A percentile compares a stretch with the other conserved stretches of the same genome.
phyloP scores from a whole-genome alignment of 2,113 vertebrate species.

The Albula goreensis region DNA sequence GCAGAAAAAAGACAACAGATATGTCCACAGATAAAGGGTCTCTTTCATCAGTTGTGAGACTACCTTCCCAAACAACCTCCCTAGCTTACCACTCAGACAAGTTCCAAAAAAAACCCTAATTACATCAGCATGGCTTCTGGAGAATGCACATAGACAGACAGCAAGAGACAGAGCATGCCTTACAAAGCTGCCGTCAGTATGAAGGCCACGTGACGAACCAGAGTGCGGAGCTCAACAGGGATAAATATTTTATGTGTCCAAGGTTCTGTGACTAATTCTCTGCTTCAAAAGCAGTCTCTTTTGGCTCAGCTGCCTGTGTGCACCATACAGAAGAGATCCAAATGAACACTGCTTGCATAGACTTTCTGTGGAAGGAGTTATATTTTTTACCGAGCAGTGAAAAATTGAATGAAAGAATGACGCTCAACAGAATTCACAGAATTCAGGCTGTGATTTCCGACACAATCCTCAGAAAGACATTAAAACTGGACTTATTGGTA shows the following conservation, averaged over 20 bases:
- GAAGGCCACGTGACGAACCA: not conserved
- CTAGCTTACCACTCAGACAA: not conserved
- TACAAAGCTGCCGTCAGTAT: not conserved
- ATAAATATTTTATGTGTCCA: conserved; percentile 41
- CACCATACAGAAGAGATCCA: not conserved
- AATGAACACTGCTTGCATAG: not conserved
- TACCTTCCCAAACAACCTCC: not conserved
- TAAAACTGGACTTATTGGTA: not conserved
- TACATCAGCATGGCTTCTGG: not conserved
- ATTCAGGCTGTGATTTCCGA: not conserved
- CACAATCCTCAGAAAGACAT: not conserved
- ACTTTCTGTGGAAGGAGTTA: not conserved
- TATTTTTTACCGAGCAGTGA: not conserved
- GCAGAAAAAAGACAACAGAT: not conserved
- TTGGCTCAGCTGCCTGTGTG: not conserved
- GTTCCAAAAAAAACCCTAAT: not conserved
- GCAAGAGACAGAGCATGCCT: not conserved
- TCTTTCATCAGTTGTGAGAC: not conserved
- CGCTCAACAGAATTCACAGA: not conserved
- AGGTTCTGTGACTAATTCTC: conserved; percentile 31
- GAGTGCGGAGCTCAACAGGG: not conserved
- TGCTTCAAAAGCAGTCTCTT: conserved; percentile 14
- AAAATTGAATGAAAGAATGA: not conserved
- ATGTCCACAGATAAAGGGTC: not conserved
- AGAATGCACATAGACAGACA: not conserved